phyloP scores from a whole-genome alignment of 1,140 invertebrate species.

The Scaptodrosophila lebanonensis region DNA sequence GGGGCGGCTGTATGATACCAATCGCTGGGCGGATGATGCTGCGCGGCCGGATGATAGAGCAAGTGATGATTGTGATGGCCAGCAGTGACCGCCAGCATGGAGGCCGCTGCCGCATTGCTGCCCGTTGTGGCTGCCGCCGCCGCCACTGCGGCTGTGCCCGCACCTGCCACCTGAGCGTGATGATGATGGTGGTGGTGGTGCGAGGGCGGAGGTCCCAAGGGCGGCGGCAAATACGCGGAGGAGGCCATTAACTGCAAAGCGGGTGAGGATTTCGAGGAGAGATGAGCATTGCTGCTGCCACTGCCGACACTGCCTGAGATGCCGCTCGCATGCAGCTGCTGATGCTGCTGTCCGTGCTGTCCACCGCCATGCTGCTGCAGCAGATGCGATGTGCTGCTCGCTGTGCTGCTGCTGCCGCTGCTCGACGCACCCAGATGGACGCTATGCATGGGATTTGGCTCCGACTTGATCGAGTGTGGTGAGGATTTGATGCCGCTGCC shows the following conservation, averaged over 20 bases:
- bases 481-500: slow-evolving; percentile 73
- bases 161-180: slow-evolving; percentile 42
- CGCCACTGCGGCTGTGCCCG: slow-evolving; percentile 39
- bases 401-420: slow-evolving; percentile 75
- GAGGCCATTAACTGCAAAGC: slow-evolving; percentile 67
- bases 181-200: slow-evolving; percentile 64
- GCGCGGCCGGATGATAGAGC: slow-evolving; percentile 72
- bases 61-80: slow-evolving; percentile 76
- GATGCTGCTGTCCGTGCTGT: slow-evolving; percentile 47
- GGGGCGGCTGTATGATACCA: slow-evolving; percentile 78
- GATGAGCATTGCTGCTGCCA: slow-evolving; percentile 36
- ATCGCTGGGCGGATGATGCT: slow-evolving; percentile 71
- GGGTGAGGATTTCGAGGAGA: slow-evolving; percentile 52
- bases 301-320: slow-evolving; percentile 47
- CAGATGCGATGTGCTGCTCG: slow-evolving; percentile 62
- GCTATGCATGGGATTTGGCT: slow-evolving; percentile 66
- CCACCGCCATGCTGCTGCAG: slow-evolving; percentile 39
- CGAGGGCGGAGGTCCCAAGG: slow-evolving; percentile 67
- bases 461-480: slow-evolving; percentile 73
- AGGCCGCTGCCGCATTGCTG: slow-evolving; percentile 46
- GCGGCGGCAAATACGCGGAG: slow-evolving; percentile 66
- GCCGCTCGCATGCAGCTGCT: slow-evolving; percentile 52
- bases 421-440: slow-evolving; percentile 71
- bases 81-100: slow-evolving; percentile 57
- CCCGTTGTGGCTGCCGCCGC: slow-evolving; percentile 48